Conservation (phyloP, 1,140 invertebrate species). For the Atta cephalotes region DNA sequence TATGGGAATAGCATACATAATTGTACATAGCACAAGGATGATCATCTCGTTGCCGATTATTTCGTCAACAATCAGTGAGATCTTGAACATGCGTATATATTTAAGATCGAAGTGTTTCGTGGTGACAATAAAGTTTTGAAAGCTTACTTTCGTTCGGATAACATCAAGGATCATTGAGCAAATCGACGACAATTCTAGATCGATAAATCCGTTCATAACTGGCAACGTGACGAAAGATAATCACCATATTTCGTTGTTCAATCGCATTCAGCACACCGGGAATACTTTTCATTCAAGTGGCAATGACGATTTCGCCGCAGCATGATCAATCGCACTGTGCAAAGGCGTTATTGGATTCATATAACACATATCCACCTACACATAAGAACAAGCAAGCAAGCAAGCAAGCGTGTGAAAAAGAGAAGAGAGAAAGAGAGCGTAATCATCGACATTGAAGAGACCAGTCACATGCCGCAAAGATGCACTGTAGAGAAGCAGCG, state of each 20-base stretch:
- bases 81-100: too few species aligned
- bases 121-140: background rate
- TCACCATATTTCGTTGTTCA: conserved; percentile 49
- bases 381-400: background rate
- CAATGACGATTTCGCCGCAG: conserved; percentile 53
- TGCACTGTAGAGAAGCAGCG: background rate
- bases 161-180: conserved; percentile 48
- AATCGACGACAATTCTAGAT: conserved; percentile 43
- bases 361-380: conserved; percentile 23
- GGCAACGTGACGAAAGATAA: conserved; percentile 19
- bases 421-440: background rate
- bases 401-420: background rate
- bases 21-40: background rate
- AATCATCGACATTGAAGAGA: background rate
- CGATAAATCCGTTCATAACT: conserved; percentile 36
- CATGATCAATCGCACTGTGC: conserved; percentile 64
- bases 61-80: background rate
- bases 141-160: conserved; percentile 59
- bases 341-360: conserved; percentile 39
- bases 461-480: background rate
- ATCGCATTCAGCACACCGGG: conserved; percentile 54
- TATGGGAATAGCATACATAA: background rate
- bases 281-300: conserved; percentile 69
- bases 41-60: background rate
- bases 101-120: background rate